Conservation (phyloP, 2,888 invertebrate species). For the Drosophila rubida region DNA sequence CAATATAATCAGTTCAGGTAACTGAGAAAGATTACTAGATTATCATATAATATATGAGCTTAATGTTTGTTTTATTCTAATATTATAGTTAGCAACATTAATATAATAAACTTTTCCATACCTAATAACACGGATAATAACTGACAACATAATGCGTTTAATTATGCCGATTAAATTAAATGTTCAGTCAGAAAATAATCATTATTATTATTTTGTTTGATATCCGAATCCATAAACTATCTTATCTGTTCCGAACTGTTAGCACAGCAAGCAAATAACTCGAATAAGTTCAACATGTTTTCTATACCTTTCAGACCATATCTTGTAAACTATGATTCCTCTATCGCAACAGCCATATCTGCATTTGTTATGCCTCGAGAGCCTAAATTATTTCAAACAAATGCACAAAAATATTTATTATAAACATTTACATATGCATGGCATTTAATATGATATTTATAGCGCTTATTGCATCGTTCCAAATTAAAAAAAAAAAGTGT, state of each 20-base stretch:
- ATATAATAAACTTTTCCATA: too few relatives aligned
- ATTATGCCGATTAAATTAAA: too few relatives aligned
- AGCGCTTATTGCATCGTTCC: conserved; percentile 76
- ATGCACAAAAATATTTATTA: conserved; percentile 35
- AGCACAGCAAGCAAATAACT: neutral
- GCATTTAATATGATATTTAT: conserved; percentile 75
- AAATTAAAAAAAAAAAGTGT: conserved; percentile 49
- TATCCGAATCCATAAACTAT: neutral
- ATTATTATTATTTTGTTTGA: too few relatives aligned
- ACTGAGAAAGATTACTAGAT: neutral
- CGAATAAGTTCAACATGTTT: neutral
- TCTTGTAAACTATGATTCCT: neutral
- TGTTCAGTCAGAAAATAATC: too few relatives aligned
- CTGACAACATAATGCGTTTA: too few relatives aligned
- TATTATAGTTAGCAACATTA: too few relatives aligned
- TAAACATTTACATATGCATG: conserved; percentile 51
- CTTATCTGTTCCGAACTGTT: neutral
- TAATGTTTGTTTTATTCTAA: too few relatives aligned
- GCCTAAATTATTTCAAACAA: conserved; percentile 21
- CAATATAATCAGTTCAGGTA: neutral
- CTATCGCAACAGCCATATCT: neutral
- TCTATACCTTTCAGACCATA: neutral
- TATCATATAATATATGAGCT: too few relatives aligned
- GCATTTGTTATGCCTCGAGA: conserved; percentile 28
- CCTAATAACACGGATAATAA: too few relatives aligned